Conservation (phyloP, 1,140 invertebrate species). For the Sarcophaga peregrina region DNA sequence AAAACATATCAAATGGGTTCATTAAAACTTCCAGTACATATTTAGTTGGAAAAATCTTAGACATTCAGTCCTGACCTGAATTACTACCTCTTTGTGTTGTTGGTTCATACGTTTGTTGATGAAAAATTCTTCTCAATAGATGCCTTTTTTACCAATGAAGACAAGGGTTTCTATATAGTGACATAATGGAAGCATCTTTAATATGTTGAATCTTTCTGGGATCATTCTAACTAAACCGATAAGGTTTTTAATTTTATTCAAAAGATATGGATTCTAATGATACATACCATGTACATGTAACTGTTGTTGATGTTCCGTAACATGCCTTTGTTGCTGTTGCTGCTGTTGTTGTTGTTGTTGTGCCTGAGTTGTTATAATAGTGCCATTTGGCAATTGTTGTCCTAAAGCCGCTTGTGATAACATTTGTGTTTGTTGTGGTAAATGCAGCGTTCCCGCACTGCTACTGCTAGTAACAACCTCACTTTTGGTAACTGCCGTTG, state of each 20-base stretch:
- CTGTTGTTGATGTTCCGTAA: slow-evolving; percentile 37
- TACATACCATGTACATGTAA: slow-evolving; percentile 45
- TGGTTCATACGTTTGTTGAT: too few species aligned
- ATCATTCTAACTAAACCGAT: too few species aligned
- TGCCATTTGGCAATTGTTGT: slow-evolving; percentile 47
- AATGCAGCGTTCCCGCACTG: slow-evolving; percentile 42
- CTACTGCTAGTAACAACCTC: slow-evolving; percentile 23
- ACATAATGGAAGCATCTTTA: too few species aligned
- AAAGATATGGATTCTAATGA: background rate
- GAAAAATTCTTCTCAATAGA: too few species aligned
- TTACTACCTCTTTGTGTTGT: too few species aligned
- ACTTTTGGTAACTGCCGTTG: background rate
- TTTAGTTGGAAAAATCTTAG: too few species aligned
- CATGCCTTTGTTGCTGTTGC: slow-evolving; percentile 43
- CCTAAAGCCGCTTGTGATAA: slow-evolving; percentile 36
- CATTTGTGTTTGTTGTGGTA: slow-evolving; percentile 43
- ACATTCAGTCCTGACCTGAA: too few species aligned
- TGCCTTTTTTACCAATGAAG: too few species aligned
- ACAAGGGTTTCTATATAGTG: too few species aligned
- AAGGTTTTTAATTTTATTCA: background rate
- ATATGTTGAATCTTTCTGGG: too few species aligned
- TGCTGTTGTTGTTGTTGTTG: slow-evolving; percentile 42
- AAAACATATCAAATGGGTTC: too few species aligned
- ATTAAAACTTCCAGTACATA: too few species aligned
- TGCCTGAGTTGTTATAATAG: slow-evolving; percentile 45